Evolutionary conservation across 2,113 vertebrate genomes (phyloP).

Genomic region (Mohoua ochrocephala): DNA sequence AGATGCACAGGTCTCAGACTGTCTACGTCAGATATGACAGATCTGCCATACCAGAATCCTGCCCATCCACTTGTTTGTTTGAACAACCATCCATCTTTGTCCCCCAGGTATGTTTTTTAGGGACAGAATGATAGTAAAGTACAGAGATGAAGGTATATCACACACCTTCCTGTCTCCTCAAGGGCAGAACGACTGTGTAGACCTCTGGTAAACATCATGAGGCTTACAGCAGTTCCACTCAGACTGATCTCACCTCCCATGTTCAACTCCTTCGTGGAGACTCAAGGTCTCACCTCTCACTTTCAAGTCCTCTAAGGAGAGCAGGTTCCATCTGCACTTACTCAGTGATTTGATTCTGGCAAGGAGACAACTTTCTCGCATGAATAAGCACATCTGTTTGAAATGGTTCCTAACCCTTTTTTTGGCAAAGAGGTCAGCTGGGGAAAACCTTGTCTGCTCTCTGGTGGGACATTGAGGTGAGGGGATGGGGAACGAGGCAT

Average conservation of each 20-base stretch:
- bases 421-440: neutral
- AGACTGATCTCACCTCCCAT: neutral
- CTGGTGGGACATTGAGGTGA: neutral
- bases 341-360: neutral
- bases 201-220: neutral
- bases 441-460: neutral
- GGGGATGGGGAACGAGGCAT: neutral
- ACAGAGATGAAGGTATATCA: neutral
- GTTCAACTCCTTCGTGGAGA: neutral
- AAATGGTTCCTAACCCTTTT: neutral
- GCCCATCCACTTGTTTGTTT: neutral
- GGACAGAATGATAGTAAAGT: neutral
- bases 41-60: neutral
- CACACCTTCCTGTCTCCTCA: neutral
- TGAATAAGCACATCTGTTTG: neutral
- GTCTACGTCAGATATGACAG: neutral
- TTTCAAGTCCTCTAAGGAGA: neutral
- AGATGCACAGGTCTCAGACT: neutral
- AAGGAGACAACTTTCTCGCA: fast-evolving
- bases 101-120: fast-evolving
- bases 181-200: neutral
- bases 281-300: neutral
- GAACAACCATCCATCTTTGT: neutral
- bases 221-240: neutral
- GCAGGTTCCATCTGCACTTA: neutral